Evolutionary conservation across 2,888 invertebrate species (phyloP).

Genomic region (Rhogogaster chlorosoma): DNA sequence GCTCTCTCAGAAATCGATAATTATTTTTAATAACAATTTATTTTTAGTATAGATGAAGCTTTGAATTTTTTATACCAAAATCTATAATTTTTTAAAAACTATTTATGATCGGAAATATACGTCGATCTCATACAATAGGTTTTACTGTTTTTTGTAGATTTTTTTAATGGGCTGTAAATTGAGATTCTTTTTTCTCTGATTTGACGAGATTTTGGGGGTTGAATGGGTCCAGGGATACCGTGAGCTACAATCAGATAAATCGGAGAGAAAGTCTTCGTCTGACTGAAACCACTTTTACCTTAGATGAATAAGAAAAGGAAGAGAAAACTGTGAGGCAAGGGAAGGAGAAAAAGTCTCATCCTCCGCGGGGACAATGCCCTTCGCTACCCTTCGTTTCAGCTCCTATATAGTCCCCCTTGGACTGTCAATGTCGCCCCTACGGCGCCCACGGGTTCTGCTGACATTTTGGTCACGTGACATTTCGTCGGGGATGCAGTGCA

Average conservation of each 20-base stretch:
- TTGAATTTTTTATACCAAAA: not conserved
- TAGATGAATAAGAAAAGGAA: not conserved
- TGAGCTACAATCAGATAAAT: not conserved
- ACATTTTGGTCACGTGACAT: constrained; percentile 65
- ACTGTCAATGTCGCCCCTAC: constrained; percentile 49
- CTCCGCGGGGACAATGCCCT: constrained; percentile 60
- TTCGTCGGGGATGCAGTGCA: constrained; percentile 45
- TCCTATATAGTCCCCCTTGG: constrained; percentile 48
- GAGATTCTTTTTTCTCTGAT: not conserved
- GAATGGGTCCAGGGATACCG: not conserved
- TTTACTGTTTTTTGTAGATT: not conserved
- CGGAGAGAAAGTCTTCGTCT: not conserved
- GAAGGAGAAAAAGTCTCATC: constrained; percentile 50
- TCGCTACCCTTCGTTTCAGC: constrained; percentile 43
- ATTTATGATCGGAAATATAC: not conserved
- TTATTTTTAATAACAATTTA: not conserved
- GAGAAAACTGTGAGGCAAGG: not conserved
- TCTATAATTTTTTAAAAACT: not conserved
- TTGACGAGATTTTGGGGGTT: not conserved
- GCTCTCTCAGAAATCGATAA: not conserved
- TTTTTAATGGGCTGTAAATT: not conserved
- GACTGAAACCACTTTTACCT: not conserved
- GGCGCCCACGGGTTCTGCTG: constrained; percentile 56
- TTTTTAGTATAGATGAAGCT: not conserved
- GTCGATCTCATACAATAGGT: not conserved